Evolutionary conservation across 2,113 vertebrate genomes (phyloP).

Genomic region (Amphiprion percula): DNA sequence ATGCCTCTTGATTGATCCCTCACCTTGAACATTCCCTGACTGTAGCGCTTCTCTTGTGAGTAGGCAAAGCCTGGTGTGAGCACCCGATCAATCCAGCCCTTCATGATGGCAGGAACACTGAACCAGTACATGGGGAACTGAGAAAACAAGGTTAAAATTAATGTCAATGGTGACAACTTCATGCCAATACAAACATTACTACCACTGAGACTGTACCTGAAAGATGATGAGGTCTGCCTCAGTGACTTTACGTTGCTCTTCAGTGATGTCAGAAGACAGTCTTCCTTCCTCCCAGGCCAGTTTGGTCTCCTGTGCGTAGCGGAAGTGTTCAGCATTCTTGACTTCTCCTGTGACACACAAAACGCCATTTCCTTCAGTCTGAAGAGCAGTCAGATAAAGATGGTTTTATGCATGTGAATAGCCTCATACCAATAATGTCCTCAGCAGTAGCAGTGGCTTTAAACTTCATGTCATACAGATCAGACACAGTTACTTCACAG

Average conservation of each 20-base stretch:
- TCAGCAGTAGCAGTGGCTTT: slow-evolving; percentile 82
- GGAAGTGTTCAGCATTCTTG: slow-evolving; percentile 80
- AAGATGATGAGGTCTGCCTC: slow-evolving; percentile 87
- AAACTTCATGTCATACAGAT: slow-evolving; percentile 88
- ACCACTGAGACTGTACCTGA: slow-evolving; percentile 76
- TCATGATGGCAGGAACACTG: slow-evolving; percentile 87
- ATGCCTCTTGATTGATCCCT: not conserved
- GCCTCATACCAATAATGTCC: slow-evolving; percentile 81
- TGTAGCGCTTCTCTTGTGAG: slow-evolving; percentile 74
- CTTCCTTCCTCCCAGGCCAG: slow-evolving; percentile 83
- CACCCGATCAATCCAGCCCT: slow-evolving; percentile 88
- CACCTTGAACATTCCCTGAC: slow-evolving; percentile 85
- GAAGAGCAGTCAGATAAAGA: not conserved
- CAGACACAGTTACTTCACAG: slow-evolving; percentile 83
- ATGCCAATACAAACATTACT: not conserved
- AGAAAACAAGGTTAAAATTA: not conserved
- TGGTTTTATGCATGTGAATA: not conserved
- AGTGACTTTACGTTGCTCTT: slow-evolving; percentile 84
- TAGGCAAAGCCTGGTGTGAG: slow-evolving; percentile 83
- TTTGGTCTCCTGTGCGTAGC: slow-evolving; percentile 75
- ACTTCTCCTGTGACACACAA: slow-evolving; percentile 67
- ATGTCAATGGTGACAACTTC: not conserved
- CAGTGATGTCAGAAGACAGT: slow-evolving; percentile 81
- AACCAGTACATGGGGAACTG: slow-evolving; percentile 90
- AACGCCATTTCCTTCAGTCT: not conserved